Base-by-base conservation (phyloP, 1,140 invertebrate genomes). In the Drosophila trapezifrons region DNA sequence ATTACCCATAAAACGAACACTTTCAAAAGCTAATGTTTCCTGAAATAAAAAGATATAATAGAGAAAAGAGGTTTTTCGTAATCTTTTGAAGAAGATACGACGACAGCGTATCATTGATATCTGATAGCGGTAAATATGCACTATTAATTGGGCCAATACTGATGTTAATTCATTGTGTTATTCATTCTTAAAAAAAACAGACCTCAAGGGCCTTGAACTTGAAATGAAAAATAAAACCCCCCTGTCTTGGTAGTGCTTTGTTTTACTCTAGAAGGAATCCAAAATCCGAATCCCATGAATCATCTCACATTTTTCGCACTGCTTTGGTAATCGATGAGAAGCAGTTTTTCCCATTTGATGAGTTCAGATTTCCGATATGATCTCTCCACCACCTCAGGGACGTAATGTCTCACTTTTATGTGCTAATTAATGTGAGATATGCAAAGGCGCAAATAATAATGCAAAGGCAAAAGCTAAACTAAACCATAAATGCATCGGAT, bases 391-490 rank as follows among this genome's bases (percentile, higher is more conserved):
- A 8, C 9, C 27, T 29, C 27, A 29, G 27, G 27, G 27, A 8
- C 27, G 27, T 9, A 29, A 29, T 32, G 29, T n/a, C 45, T 55
- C 10, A 27, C 18, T 54, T 67, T 54, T 35, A 77, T 59, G 60
- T 84, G 76, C 54, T 78, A 79, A 83, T 82, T 76, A 71, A 60
- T 63, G 62, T 59, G 49, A 65, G 51, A 78, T 82, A 82, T 84
- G 80, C 70, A 64, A 83, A 75, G 56, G 63, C 49, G 63, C 59
- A 58, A 67, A 66, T 70, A 42, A 57, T 45, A 52, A 78, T 27
- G 29, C 32, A 37, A 37, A 35, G 10, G 49, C 15, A 37, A 54
- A 47, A 40, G 40, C 38, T 29, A 45, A 64, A 45, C 64, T 63
- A 20, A 52, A 75, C 54, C 71, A 80, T 80, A 64, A 70, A 57